A percentile compares a stretch with the other conserved stretches of the same genome.
These are phyloP conservation scores for Palythoa heliodiscus DNA, from an alignment of 92 coral and sea anemone genomes.

Conservation along the genomic window DNA sequence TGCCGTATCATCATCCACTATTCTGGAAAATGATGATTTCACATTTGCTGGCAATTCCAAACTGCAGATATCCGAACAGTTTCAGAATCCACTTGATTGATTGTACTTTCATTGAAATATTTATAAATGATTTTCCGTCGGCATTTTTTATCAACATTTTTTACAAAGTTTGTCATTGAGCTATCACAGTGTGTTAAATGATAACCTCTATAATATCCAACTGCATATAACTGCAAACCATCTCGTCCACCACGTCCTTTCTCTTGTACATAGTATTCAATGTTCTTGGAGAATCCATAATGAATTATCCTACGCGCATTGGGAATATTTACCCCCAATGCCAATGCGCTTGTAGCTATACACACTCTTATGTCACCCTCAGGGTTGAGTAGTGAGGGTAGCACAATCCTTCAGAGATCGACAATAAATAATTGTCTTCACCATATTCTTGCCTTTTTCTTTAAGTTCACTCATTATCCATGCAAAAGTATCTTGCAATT, in stretches of 20 bases:
- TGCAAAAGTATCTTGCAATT: background rate
- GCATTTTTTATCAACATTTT: constrained; percentile 41
- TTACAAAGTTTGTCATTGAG: constrained; percentile 51
- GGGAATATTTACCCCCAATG: constrained; percentile 67
- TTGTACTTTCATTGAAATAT: constrained; percentile 44
- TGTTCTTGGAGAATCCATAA: constrained; percentile 58
- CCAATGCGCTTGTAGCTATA: constrained; percentile 64
- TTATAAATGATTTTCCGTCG: constrained; percentile 15
- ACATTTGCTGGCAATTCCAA: background rate
- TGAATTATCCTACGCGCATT: constrained; percentile 53
- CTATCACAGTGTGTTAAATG: constrained; percentile 63
- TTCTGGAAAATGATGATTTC: background rate
- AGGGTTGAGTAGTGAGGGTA: constrained; percentile 24
- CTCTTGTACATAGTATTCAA: constrained; percentile 63
- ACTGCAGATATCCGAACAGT: constrained; percentile 5
- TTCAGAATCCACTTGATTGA: background rate
- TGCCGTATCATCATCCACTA: background rate
- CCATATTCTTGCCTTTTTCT: background rate
- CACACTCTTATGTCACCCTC: constrained; percentile 43
- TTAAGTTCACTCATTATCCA: constrained; percentile 29
- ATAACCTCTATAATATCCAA: constrained; percentile 50
- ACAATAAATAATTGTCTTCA: constrained; percentile 63
- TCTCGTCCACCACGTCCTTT: constrained; percentile 66
- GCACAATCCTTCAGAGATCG: constrained; percentile 47
- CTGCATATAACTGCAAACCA: constrained; percentile 39